phyloP scores from a whole-genome alignment of 2,113 vertebrate genomes.

The Synchiropus splendidus region DNA sequence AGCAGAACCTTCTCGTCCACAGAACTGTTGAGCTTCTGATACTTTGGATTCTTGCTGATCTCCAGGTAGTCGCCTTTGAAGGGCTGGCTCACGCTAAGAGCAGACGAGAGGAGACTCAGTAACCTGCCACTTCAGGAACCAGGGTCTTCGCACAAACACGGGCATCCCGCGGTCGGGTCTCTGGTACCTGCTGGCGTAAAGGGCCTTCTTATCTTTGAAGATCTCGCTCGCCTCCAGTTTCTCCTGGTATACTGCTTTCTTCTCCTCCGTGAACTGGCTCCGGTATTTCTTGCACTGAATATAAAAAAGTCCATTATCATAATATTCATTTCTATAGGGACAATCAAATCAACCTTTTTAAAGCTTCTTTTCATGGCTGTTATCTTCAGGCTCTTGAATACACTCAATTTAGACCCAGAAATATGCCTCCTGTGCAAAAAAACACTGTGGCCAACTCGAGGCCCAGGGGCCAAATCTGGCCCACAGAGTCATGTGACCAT shows the following conservation, averaged over 20 bases:
- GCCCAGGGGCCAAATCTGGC: too few species aligned
- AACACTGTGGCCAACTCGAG: too few species aligned
- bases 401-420: too few species aligned
- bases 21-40: constrained; percentile 85
- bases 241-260: constrained; percentile 88
- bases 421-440: too few species aligned
- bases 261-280: constrained; percentile 88
- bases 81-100: constrained; percentile 81
- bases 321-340: too few species aligned
- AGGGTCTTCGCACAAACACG: neutral
- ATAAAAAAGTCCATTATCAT: neutral
- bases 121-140: neutral
- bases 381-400: too few species aligned
- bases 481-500: too few species aligned
- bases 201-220: constrained; percentile 95
- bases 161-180: neutral
- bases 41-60: constrained; percentile 93
- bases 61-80: constrained; percentile 97
- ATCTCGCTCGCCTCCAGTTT: constrained; percentile 95
- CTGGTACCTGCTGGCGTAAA: constrained; percentile 84
- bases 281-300: constrained; percentile 92
- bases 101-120: neutral
- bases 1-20: constrained; percentile 93
- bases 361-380: too few species aligned
- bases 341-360: too few species aligned